phyloP scores from a whole-genome alignment of 37 sponge, comb jelly and placozoan genomes.

The Ephydatia muelleri region DNA sequence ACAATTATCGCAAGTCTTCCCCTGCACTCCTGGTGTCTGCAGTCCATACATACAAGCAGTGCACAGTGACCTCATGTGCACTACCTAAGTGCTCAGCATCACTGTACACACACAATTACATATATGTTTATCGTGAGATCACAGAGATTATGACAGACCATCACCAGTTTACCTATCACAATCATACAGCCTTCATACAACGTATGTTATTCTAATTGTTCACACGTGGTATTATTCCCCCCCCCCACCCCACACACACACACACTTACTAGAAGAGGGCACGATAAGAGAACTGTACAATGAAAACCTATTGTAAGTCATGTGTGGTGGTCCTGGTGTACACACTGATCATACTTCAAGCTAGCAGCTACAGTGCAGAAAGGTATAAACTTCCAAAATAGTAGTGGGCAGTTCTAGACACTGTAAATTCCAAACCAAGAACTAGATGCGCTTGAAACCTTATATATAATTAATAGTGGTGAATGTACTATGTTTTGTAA shows the following conservation, averaged over 20 bases:
- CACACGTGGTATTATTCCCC: too few relatives aligned
- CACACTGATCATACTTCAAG: conserved; percentile 1
- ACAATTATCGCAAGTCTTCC: background rate
- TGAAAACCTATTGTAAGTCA: too few relatives aligned
- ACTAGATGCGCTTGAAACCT: background rate
- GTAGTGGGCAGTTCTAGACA: background rate
- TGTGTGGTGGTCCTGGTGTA: background rate
- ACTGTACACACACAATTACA: background rate
- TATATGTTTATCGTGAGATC: background rate
- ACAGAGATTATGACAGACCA: conserved; percentile 1
- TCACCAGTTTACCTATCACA: background rate
- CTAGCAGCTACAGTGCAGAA: background rate
- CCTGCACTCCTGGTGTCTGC: background rate
- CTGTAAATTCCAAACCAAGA: background rate
- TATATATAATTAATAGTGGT: background rate
- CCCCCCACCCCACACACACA: too few relatives aligned
- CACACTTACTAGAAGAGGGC: too few relatives aligned
- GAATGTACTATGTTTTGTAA: too few relatives aligned
- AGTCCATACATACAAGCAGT: background rate
- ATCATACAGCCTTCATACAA: conserved; percentile 1
- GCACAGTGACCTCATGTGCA: background rate
- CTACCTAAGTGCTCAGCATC: background rate
- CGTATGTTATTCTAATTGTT: too few relatives aligned
- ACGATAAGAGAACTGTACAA: too few relatives aligned
- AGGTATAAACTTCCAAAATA: background rate